These are phyloP conservation scores for Scomberomorus guttatus DNA, from an alignment of 2,797 vertebrate species.

Conservation along the genomic window DNA sequence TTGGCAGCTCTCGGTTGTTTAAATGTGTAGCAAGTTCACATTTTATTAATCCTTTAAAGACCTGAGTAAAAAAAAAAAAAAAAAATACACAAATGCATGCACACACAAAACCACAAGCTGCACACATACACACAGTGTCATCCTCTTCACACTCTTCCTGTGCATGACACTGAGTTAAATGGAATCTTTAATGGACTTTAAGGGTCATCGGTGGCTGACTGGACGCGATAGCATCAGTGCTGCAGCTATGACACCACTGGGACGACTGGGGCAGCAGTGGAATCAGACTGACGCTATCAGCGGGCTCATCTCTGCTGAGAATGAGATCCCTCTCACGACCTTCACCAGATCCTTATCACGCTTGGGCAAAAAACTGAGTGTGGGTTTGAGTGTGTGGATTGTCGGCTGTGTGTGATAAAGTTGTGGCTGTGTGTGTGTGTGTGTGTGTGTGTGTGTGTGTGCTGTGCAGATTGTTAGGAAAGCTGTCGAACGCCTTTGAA, in stretches of 20 bases:
- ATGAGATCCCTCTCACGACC: constrained; percentile 84
- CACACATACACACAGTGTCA: background rate
- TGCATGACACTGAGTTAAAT: constrained; percentile 56
- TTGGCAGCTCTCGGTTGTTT: constrained; percentile 48
- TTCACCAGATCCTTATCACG: constrained; percentile 82
- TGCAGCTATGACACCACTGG: constrained; percentile 77
- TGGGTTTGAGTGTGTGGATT: constrained; percentile 38
- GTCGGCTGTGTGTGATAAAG: constrained; percentile 24
- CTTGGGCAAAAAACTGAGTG: constrained; percentile 32
- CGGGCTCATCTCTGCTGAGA: constrained; percentile 79
- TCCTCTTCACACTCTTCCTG: constrained; percentile 33
- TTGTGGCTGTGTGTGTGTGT: constrained; percentile 34
- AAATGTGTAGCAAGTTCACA: constrained; percentile 31
- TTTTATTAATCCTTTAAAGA: constrained; percentile 37
- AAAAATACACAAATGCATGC: background rate
- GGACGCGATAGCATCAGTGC: constrained; percentile 72
- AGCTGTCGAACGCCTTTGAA: constrained; percentile 42
- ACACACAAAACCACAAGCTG: constrained; percentile 18
- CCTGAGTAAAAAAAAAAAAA: background rate
- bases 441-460: constrained; percentile 28
- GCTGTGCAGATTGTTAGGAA: constrained; percentile 24
- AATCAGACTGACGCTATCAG: constrained; percentile 78
- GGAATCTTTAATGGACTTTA: constrained; percentile 67
- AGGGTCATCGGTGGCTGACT: constrained; percentile 74
- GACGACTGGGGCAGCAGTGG: constrained; percentile 63